Conservation (phyloP, 2,113 vertebrate species). For the Sclerurus mexicanus region DNA sequence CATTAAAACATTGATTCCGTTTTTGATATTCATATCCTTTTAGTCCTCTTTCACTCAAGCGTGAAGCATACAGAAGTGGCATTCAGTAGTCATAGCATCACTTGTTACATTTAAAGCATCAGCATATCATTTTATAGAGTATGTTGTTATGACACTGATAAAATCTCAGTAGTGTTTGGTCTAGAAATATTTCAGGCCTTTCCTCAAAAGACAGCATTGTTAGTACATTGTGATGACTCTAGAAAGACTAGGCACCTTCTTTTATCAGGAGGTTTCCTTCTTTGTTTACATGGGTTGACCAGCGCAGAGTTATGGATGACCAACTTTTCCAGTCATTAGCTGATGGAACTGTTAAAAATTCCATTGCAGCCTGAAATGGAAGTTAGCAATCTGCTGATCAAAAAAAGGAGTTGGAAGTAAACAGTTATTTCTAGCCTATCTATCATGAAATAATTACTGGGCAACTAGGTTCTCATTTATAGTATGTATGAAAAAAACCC, state of each 20-base stretch:
- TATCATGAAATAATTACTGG: background rate
- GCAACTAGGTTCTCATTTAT: background rate
- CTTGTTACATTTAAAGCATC: background rate
- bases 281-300: background rate
- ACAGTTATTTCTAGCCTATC: background rate
- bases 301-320: background rate
- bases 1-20: background rate
- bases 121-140: background rate
- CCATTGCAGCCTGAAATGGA: background rate
- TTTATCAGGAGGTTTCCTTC: background rate
- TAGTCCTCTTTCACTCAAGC: background rate
- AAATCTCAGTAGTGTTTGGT: background rate
- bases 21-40: background rate
- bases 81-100: background rate
- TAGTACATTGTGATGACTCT: background rate
- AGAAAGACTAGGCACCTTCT: background rate
- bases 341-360: background rate
- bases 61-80: background rate
- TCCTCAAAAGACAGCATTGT: background rate
- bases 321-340: background rate
- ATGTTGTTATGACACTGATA: background rate
- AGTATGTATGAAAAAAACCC: background rate
- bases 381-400: background rate
- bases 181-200: background rate
- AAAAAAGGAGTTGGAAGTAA: background rate